Evolutionary conservation across 2,113 vertebrate genomes (phyloP).

Genomic region (Atrichornis clamosus): DNA sequence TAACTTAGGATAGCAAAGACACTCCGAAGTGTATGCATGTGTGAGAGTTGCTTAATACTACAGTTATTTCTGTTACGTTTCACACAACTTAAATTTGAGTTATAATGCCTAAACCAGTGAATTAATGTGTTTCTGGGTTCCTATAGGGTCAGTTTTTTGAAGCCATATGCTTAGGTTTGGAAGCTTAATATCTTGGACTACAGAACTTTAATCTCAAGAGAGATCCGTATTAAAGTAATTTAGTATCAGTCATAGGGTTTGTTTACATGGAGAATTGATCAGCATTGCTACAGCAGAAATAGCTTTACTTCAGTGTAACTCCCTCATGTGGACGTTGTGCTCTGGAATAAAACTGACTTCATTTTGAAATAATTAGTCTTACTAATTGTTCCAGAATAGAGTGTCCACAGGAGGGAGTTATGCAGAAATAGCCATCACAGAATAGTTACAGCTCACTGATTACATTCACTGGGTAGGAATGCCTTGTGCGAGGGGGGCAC

Average conservation of each 20-base stretch:
- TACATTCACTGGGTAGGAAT: background rate
- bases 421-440: background rate
- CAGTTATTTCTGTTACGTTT: background rate
- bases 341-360: background rate
- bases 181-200: background rate
- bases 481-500: background rate
- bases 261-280: background rate
- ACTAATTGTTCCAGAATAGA: constrained; percentile 41
- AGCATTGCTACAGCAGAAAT: background rate
- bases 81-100: background rate
- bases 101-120: background rate
- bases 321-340: background rate
- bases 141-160: background rate
- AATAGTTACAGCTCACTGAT: background rate
- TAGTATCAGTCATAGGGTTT: background rate
- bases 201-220: background rate
- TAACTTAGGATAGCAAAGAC: background rate
- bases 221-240: background rate
- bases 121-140: background rate
- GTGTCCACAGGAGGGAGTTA: constrained; percentile 43
- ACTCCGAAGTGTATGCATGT: background rate
- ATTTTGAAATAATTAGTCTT: constrained; percentile 41
- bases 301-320: background rate
- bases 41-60: background rate
- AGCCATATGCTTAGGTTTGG: background rate